Conservation (phyloP, 1,140 invertebrate species). For the Aphaenogaster floridana region DNA sequence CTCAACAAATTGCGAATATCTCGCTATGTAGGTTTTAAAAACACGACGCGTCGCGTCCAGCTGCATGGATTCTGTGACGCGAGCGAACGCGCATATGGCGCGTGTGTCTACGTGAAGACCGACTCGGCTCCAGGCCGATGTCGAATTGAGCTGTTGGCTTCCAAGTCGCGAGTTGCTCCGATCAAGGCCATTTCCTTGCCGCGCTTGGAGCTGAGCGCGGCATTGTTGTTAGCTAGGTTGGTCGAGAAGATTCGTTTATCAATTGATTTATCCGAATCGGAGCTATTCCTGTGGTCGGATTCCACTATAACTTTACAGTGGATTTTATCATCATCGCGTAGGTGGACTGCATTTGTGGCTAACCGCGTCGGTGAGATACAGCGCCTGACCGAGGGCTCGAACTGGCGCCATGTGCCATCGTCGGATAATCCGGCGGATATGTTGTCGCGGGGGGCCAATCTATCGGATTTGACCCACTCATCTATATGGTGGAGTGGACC, state of each 20-base stretch:
- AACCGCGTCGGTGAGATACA: neutral
- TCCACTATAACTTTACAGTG: too few relatives aligned
- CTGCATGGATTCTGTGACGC: too few relatives aligned
- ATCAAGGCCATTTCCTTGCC: neutral
- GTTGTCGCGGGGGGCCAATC: neutral
- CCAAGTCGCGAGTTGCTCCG: neutral
- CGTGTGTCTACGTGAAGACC: too few relatives aligned
- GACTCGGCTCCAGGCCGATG: too few relatives aligned
- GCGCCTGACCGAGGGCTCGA: neutral
- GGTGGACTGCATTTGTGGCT: neutral
- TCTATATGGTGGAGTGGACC: neutral
- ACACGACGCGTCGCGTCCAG: too few relatives aligned
- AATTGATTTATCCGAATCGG: too few relatives aligned
- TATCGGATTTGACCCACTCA: neutral
- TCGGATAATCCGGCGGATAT: neutral
- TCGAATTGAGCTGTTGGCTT: neutral
- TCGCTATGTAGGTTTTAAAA: too few relatives aligned
- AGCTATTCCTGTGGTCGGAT: too few relatives aligned
- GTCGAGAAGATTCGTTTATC: neutral
- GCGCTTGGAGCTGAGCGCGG: neutral
- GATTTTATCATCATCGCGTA: neutral
- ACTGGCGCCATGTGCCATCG: neutral
- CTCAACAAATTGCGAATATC: too few relatives aligned
- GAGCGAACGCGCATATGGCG: too few relatives aligned
- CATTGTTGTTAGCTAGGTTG: neutral